Evolutionary conservation across 1,140 invertebrate genomes (phyloP).

Genomic region (Drosophila lacteicornis): DNA sequence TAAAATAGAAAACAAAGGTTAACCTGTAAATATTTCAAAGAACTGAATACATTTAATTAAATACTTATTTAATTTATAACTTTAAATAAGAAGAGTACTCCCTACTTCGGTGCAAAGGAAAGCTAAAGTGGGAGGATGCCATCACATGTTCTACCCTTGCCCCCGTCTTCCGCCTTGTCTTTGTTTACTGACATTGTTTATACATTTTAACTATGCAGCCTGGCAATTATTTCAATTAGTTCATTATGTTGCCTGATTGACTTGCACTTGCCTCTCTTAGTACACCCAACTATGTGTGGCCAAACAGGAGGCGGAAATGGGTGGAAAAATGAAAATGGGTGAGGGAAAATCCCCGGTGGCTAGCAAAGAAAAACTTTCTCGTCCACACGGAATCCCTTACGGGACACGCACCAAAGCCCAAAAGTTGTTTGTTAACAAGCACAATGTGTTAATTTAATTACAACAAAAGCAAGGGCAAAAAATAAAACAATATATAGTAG

Average conservation of each 20-base stretch:
- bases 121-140: neutral
- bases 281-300: slow-evolving; percentile 23
- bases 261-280: slow-evolving; percentile 42
- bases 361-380: slow-evolving; percentile 35
- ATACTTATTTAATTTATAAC: too few relatives aligned
- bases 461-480: slow-evolving; percentile 28
- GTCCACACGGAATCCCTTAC: slow-evolving; percentile 22
- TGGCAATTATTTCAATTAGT: slow-evolving; percentile 76
- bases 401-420: slow-evolving; percentile 38
- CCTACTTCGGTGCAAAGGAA: neutral
- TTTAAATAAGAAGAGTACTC: neutral
- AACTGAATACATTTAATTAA: too few relatives aligned
- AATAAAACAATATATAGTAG: neutral
- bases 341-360: slow-evolving; percentile 10
- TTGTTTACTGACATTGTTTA: slow-evolving; percentile 58
- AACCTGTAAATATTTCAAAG: neutral
- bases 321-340: neutral
- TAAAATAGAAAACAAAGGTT: neutral
- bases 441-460: slow-evolving; percentile 63
- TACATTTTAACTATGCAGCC: slow-evolving; percentile 69
- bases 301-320: neutral
- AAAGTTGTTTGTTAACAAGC: slow-evolving; percentile 55
- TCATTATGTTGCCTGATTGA: slow-evolving; percentile 73
- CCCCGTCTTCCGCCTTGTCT: slow-evolving; percentile 2
- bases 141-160: slow-evolving; percentile 1